These are phyloP conservation scores for Potamarius usumacintae DNA, from an alignment of 2,113 vertebrate species.

Conservation along the genomic window DNA sequence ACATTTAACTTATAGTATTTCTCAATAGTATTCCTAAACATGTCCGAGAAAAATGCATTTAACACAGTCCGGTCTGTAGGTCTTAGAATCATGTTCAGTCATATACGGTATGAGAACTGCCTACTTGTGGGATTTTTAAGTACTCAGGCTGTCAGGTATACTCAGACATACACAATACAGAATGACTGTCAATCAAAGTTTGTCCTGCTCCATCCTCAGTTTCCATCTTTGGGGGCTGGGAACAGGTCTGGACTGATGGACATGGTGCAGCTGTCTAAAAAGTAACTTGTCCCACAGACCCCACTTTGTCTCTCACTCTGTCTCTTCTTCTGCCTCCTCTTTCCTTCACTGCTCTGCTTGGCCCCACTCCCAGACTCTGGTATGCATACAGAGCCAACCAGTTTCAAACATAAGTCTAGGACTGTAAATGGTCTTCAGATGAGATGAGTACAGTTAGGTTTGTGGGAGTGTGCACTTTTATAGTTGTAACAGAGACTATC, in stretches of 20 bases:
- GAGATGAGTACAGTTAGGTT: constrained; percentile 15
- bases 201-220: not conserved
- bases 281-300: constrained; percentile 43
- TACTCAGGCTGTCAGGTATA: constrained; percentile 9
- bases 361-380: constrained; percentile 50
- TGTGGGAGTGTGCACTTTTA: constrained; percentile 13
- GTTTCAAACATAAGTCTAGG: constrained; percentile 32
- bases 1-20: not conserved
- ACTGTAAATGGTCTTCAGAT: constrained; percentile 26
- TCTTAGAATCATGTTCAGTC: not conserved
- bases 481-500: not conserved
- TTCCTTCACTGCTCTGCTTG: constrained; percentile 41
- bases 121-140: not conserved
- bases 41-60: not conserved
- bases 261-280: constrained; percentile 52
- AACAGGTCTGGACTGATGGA: constrained; percentile 24
- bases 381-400: constrained; percentile 43
- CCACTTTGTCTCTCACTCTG: constrained; percentile 13
- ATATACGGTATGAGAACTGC: not conserved
- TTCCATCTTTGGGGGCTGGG: constrained; percentile 20
- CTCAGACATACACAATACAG: not conserved
- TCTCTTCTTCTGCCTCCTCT: constrained; percentile 22
- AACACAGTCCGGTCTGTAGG: not conserved
- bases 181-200: constrained; percentile 33
- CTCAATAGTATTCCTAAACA: not conserved